Evolutionary conservation across 2,797 vertebrate genomes (phyloP), one percentile per base, ranked within the genome.

Genomic region (Acanthornis magna): DNA sequence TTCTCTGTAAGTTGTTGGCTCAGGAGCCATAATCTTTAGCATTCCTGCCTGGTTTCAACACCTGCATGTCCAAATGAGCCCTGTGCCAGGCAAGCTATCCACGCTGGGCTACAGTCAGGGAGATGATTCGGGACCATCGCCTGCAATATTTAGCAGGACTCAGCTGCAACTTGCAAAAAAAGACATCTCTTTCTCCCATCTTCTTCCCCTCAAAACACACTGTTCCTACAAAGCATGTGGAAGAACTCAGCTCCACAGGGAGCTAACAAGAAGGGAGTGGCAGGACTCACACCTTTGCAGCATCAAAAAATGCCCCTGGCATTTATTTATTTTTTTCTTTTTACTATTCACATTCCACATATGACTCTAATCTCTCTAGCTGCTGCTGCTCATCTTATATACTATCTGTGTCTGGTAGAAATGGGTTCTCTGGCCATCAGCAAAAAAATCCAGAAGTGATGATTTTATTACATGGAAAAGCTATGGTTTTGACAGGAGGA

Each of bases 41-140:
- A 20, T 82, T 94, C 74, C 88, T 83, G 79, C 32, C 63, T 86
- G 34, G 14, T 85, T 87, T 79, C 84, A 83, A 60, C 75, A 82
- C 16, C 51, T 89, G 63, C 45, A 15, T 66, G 91, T 91, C 55
- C 67, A 76, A 63, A 85, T 19, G 13, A 81, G 80, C 22, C 26
- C 30, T 1, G 0, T 70, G 38, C 58, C 72, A 85, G 85, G 43
- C 85, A 78, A 93, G 66, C 66, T 76, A 72, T 82, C 75, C n/a
- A 23, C 9, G 7, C 4, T 40, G 30, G 79, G 58, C 92, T 65
- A 81, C 67, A 68, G 42, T 57, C 72, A 90, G 88, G 42, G 78
- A 74, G 26, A 89, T 1, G 0, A 10, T 70, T 29, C 51, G 9
- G 30, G 75, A 73, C 30, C 47, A 40, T 58, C 0, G 0, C 20